phyloP scores from a whole-genome alignment of 2,888 invertebrate species.

The Meandrusa payeni region DNA sequence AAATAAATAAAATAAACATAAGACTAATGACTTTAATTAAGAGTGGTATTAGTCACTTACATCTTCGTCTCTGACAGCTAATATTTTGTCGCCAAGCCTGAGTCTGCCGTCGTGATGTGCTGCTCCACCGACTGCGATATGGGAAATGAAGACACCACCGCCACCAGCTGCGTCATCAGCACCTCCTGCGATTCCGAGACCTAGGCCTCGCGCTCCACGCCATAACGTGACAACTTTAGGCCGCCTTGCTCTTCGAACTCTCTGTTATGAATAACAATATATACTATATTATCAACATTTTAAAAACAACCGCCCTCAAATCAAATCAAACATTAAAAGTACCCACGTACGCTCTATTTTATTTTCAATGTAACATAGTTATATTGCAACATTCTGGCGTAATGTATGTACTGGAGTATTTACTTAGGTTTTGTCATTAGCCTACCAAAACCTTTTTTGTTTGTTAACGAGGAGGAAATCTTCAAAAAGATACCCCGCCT shows the following conservation, averaged over 20 bases:
- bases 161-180: conserved; percentile 73
- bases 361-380: conserved; percentile 82
- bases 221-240: conserved; percentile 70
- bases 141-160: conserved; percentile 75
- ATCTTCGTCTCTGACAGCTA: conserved; percentile 73
- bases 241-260: conserved; percentile 66
- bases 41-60: too few species aligned
- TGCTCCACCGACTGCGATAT: conserved; percentile 73
- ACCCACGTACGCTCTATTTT: too few species aligned
- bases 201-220: conserved; percentile 69
- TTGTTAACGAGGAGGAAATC: too few species aligned
- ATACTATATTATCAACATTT: too few species aligned
- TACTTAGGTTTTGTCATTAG: too few species aligned
- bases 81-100: conserved; percentile 73
- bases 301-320: too few species aligned
- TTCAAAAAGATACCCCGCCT: too few species aligned
- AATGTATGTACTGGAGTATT: conserved; percentile 98
- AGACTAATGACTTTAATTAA: too few species aligned
- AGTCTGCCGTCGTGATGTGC: conserved; percentile 73
- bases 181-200: conserved; percentile 73
- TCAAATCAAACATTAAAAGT: too few species aligned
- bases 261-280: conserved; percentile 41
- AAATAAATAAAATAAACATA: too few species aligned
- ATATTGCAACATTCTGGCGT: conserved; percentile 97
- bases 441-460: too few species aligned